Base-by-base conservation (phyloP, 2,113 vertebrate genomes). In the Zootoca vivipara region DNA sequence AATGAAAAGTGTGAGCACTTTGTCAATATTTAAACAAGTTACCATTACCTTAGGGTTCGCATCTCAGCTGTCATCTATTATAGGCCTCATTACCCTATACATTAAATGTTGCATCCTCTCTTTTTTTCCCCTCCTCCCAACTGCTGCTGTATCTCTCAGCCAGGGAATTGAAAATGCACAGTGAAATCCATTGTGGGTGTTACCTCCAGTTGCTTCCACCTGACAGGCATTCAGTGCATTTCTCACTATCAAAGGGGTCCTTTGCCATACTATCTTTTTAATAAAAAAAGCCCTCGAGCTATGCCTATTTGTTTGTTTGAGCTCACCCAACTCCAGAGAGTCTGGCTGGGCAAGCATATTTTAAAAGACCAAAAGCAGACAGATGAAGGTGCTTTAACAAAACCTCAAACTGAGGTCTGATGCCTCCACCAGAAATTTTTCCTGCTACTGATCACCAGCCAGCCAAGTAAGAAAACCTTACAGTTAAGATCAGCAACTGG, bases 21-120 rank as follows among this genome's bases (percentile, higher is more conserved):
- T 94, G 95, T 94, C 96, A 95, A 46, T 95, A 94, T 96, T 96
- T 95, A 96, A 96, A 94, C 94, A 95, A 92, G 92, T 90, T 91
- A 93, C 91, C 56, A 62, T 92, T 90, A 93, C 94, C 92, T 91
- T 79, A 89, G 93, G 88, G 91, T 94, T 94, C 83, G 91, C 92
- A 93, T 92, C 95, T 95, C 95, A 90, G 95, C 94, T 96, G 94
- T 93, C 95, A 91, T 93, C 96, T 93, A 85, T 96, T 95, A 94
- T 91, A 94, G 93, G 94, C 96, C 94, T 96, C 96, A 93, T 96
- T 95, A 95, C 96, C 94, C 95, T 92, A 90, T 91, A 92, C 89
- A 80, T 94, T 95, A 94, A 93, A 93, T 78, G 92, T 91, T 86
- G 87, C 83, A 92, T 90, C 95, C 40, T 35, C 18, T n/a, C 33